These are phyloP conservation scores for Chaetodon auriga DNA, from an alignment of 2,113 vertebrate species.

Conservation along the genomic window DNA sequence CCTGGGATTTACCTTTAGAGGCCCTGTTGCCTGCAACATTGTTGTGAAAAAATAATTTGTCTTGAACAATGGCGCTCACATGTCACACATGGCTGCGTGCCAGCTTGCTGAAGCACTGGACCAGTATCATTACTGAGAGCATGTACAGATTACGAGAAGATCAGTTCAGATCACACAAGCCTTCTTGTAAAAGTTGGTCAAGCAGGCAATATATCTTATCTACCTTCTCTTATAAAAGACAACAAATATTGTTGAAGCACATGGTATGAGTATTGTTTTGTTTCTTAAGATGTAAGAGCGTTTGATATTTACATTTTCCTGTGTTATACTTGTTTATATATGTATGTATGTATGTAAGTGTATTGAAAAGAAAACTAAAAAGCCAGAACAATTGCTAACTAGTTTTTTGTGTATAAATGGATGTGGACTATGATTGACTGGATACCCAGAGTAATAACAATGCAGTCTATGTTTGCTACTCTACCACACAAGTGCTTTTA, in stretches of 20 bases:
- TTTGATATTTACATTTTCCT: not conserved
- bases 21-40: conserved; percentile 80
- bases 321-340: not conserved
- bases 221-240: not conserved
- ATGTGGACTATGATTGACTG: not conserved
- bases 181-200: not conserved
- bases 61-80: not conserved
- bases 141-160: not conserved
- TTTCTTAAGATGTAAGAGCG: not conserved
- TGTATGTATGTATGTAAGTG: not conserved
- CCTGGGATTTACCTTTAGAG: conserved; percentile 73
- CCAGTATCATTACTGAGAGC: not conserved
- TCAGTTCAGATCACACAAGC: not conserved
- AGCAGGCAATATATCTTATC: not conserved
- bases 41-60: conserved; percentile 43
- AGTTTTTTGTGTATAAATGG: not conserved
- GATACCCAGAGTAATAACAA: not conserved
- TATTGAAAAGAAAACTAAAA: not conserved
- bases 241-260: not conserved
- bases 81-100: not conserved
- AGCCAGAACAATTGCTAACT: too few species aligned
- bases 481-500: too few species aligned
- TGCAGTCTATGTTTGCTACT: not conserved
- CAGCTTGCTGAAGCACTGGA: not conserved
- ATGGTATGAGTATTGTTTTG: not conserved